A percentile compares a stretch with the other conserved stretches of the same genome.
These are phyloP conservation scores for Alouatta palliata DNA, from an alignment of 2,113 vertebrate genomes.

Conservation along the genomic window DNA sequence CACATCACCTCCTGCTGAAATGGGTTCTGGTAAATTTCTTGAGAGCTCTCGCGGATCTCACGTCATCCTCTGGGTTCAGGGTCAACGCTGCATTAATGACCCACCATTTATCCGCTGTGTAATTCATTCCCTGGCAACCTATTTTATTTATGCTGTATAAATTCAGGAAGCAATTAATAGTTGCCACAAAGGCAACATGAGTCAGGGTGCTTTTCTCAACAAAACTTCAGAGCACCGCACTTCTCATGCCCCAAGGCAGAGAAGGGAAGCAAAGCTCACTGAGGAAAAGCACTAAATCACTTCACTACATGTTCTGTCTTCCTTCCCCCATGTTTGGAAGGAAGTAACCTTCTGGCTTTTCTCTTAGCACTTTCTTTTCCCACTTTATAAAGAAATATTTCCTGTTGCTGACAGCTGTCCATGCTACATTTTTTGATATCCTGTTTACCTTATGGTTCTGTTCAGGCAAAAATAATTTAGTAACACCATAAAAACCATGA, in stretches of 20 bases:
- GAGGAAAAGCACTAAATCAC: neutral
- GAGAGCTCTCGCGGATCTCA: slow-evolving; percentile 78
- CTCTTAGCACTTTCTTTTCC: neutral
- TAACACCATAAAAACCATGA: slow-evolving; percentile 48
- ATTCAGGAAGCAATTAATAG: slow-evolving; percentile 87
- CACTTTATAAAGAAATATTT: neutral
- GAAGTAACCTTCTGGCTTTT: neutral
- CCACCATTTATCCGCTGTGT: slow-evolving; percentile 72
- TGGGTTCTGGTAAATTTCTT: slow-evolving; percentile 87
- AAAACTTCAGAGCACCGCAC: neutral
- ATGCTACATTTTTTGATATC: neutral
- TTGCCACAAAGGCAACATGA: slow-evolving; percentile 78
- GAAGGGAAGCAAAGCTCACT: neutral
- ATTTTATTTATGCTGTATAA: slow-evolving; percentile 78
- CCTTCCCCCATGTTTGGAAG: neutral
- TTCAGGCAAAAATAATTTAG: slow-evolving; percentile 60
- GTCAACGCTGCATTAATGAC: slow-evolving; percentile 83
- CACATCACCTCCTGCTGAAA: slow-evolving; percentile 79
- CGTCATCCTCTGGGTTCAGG: slow-evolving; percentile 77
- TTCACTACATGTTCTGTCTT: neutral
- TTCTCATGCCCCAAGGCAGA: neutral
- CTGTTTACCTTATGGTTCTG: neutral
- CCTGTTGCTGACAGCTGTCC: neutral
- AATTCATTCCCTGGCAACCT: slow-evolving; percentile 78
- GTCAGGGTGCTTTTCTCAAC: slow-evolving; percentile 33